phyloP scores from a whole-genome alignment of 2,113 vertebrate genomes.

The Myrmophylax atrothorax region DNA sequence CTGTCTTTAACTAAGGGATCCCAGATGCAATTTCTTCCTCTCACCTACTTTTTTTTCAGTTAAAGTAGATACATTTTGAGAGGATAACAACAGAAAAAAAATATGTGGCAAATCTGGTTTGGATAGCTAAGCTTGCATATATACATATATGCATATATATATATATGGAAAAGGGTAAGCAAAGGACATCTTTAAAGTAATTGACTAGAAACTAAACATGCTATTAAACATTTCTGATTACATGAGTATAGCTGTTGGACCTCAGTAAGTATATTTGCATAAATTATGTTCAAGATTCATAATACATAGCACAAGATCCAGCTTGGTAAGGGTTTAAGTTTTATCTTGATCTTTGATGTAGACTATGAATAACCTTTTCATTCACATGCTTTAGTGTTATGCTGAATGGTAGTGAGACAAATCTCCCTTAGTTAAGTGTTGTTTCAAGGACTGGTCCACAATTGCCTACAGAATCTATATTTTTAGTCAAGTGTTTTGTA shows the following conservation, averaged over 20 bases:
- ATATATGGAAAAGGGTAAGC: background rate
- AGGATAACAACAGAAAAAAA: background rate
- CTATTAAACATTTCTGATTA: background rate
- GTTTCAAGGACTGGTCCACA: background rate
- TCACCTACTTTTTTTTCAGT: slow-evolving; percentile 9
- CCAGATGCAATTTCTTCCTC: background rate
- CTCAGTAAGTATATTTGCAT: background rate
- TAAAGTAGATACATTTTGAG: background rate
- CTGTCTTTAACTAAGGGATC: background rate
- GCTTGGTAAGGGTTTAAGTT: background rate
- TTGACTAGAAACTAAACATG: background rate
- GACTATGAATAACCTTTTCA: background rate
- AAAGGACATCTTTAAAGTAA: background rate
- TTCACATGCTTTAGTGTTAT: background rate
- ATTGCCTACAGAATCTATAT: background rate
- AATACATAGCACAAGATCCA: background rate
- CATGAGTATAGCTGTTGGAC: background rate
- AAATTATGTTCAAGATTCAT: background rate
- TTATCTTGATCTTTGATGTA: background rate
- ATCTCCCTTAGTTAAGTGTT: background rate
- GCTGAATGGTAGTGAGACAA: background rate
- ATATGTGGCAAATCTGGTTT: background rate
- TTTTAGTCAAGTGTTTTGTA: background rate
- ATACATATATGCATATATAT: background rate
- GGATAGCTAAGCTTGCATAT: background rate